phyloP scores from a whole-genome alignment of 1,140 invertebrate genomes.

The Alviniconcha marisindica region DNA sequence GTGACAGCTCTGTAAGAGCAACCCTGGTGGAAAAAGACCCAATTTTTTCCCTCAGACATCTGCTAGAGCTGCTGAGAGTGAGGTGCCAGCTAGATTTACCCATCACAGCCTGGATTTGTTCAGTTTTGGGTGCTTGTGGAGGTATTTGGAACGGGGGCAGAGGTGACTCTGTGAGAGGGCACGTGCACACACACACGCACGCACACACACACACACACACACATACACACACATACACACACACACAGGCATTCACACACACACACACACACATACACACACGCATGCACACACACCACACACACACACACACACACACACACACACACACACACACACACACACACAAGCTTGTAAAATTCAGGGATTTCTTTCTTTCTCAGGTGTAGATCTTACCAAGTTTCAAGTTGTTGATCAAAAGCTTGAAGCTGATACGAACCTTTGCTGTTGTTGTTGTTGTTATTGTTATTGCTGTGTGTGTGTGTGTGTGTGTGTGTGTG shows the following conservation, averaged over 20 bases:
- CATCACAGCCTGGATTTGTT: too few relatives aligned
- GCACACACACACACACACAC: background rate
- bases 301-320: background rate
- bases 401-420: background rate
- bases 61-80: too few relatives aligned
- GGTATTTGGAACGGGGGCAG: too few relatives aligned
- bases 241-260: conserved; percentile 4
- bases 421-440: background rate
- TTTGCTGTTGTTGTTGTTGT: background rate
- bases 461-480: background rate
- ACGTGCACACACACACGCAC: background rate
- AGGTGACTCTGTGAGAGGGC: background rate
- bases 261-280: background rate
- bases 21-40: too few relatives aligned
- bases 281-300: too few relatives aligned
- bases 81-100: too few relatives aligned
- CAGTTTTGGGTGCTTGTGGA: too few relatives aligned
- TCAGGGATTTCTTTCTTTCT: too few relatives aligned
- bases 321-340: background rate
- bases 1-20: too few relatives aligned
- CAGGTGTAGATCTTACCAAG: background rate
- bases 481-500: conserved; percentile 18
- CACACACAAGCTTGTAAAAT: too few relatives aligned
- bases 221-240: background rate
- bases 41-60: too few relatives aligned